Evolutionary conservation across 2,113 vertebrate genomes (phyloP).

Genomic region (Hyaena hyaena): DNA sequence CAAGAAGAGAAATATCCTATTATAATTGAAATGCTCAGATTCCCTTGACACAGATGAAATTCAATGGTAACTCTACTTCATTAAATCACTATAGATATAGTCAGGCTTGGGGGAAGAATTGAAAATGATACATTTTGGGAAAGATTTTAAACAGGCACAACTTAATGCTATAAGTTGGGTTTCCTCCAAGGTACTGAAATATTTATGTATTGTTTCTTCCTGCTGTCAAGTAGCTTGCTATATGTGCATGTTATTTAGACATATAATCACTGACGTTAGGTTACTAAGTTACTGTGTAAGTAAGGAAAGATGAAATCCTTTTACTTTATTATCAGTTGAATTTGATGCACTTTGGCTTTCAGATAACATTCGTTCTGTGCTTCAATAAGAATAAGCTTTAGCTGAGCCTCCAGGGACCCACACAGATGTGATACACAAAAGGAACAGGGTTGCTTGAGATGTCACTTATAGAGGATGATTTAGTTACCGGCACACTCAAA

Average conservation of each 20-base stretch:
- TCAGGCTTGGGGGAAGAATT: conserved; percentile 25
- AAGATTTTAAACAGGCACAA: conserved; percentile 61
- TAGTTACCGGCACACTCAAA: background rate
- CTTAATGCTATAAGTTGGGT: conserved; percentile 38
- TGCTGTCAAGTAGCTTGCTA: conserved; percentile 41
- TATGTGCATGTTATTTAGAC: conserved; percentile 47
- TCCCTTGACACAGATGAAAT: conserved; percentile 59
- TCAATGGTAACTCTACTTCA: conserved; percentile 46
- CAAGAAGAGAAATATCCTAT: background rate
- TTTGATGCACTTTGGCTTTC: conserved; percentile 29
- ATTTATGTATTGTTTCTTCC: conserved; percentile 61
- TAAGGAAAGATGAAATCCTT: conserved; percentile 48
- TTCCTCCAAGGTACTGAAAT: conserved; percentile 60
- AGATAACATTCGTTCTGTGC: background rate
- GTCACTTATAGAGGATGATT: background rate
- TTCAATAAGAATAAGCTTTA: conserved; percentile 31
- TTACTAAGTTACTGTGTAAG: conserved; percentile 21
- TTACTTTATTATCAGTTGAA: conserved; percentile 55
- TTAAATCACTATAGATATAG: conserved; percentile 24
- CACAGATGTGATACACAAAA: background rate
- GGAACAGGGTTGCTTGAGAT: background rate
- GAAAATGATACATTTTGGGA: conserved; percentile 54
- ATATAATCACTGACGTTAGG: conserved; percentile 49
- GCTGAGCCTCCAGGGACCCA: background rate
- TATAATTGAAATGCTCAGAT: conserved; percentile 54